Evolutionary conservation across 2,113 vertebrate genomes (phyloP).

Genomic region (Mandrillus leucophaeus): DNA sequence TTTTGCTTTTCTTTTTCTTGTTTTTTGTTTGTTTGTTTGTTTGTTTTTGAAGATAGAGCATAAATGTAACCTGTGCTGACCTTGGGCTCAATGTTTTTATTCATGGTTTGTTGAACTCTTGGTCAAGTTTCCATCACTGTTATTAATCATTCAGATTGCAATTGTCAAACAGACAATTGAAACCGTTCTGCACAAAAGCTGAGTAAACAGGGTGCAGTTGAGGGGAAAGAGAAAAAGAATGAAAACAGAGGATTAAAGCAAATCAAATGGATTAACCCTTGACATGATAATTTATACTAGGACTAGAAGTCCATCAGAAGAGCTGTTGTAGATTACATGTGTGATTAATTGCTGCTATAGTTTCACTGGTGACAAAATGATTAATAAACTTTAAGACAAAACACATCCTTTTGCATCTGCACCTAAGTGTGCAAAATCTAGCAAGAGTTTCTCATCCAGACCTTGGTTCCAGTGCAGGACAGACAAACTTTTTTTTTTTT

Average conservation of each 20-base stretch:
- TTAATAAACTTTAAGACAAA: slow-evolving; percentile 82
- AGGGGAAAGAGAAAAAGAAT: slow-evolving; percentile 55
- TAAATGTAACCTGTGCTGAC: slow-evolving; percentile 81
- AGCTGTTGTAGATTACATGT: slow-evolving; percentile 74
- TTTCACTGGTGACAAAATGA: slow-evolving; percentile 81
- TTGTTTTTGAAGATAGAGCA: slow-evolving; percentile 57
- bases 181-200: slow-evolving; percentile 72
- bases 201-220: slow-evolving; percentile 36
- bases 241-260: slow-evolving; percentile 80
- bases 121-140: slow-evolving; percentile 78
- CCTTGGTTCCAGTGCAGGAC: slow-evolving; percentile 42
- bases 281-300: slow-evolving; percentile 83
- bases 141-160: slow-evolving; percentile 85
- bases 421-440: slow-evolving; percentile 70
- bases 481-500: slow-evolving; percentile 21
- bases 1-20: not conserved
- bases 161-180: slow-evolving; percentile 81
- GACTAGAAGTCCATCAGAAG: slow-evolving; percentile 76
- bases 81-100: slow-evolving; percentile 81
- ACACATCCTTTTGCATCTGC: slow-evolving; percentile 75
- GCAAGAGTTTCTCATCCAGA: slow-evolving; percentile 53
- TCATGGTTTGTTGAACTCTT: slow-evolving; percentile 82
- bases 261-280: slow-evolving; percentile 84
- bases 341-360: slow-evolving; percentile 82
- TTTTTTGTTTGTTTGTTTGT: not conserved